Evolutionary conservation across 2,113 vertebrate species (phyloP), one percentile per base, ranked within the genome.

Genomic region (Spea multiplicata): DNA sequence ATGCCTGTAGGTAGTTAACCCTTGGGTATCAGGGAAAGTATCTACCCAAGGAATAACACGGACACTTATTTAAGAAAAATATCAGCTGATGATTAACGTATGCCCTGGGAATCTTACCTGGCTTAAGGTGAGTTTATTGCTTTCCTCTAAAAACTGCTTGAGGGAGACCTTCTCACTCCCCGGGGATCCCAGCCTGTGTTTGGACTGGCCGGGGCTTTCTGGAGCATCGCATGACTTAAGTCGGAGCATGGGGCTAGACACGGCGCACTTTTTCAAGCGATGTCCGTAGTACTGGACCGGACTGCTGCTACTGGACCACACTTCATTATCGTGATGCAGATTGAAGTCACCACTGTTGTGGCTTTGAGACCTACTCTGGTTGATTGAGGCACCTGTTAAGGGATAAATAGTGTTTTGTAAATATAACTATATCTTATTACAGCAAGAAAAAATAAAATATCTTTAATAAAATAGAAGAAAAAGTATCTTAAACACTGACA

Each of bases 321-420:
- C 90, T 78, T 98, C 96, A 12, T 93, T 91, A 74, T 98, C 95
- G 47, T 96, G 88, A 12, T 93, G 92, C 44, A 96, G 90, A 78
- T 94, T 96, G 84, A 96, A 96, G 83, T 99, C 97, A 0, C 96
- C 96, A 7, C 96, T 98, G 93, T 96, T 98, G 90, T 98, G 96
- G 30, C 97, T 98, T 52, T 97, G 97, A 0, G 96, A 96, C 68
- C 96, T 88, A 90, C 94, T 97, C 80, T 93, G 90, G 83, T 88
- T 95, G 85, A 91, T 94, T 85, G 92, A 45, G 13, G 93, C 89
- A 88, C 95, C 96, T 97, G 93, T 85, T 89, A 85, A 83, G 69
- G 79, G 71, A 82, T 76, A 87, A 88, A 87, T 30, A 30, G 30
- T 30, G 30, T 30, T 30, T 30, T 30, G 30, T 30, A 30, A 30